Conservation (phyloP, 1,140 invertebrate species). For the Heliconius nattereri region DNA sequence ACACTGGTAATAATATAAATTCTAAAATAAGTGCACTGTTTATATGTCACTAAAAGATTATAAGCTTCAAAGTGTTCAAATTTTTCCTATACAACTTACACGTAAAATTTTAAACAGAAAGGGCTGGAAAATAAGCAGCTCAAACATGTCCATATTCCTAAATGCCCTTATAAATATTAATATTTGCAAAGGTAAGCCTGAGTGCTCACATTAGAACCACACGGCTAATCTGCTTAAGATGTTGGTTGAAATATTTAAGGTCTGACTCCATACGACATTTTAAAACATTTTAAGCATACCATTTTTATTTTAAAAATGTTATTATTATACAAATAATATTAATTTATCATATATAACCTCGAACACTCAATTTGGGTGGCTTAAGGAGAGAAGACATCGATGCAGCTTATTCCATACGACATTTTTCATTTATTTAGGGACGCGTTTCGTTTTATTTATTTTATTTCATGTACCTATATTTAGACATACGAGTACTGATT, state of each 20-base stretch:
- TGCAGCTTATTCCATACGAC: no score
- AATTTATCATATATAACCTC: background rate
- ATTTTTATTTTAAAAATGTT: background rate
- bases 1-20: background rate
- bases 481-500: no score
- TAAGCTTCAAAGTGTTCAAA: no score
- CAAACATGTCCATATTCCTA: conserved; percentile 18
- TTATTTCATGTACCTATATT: no score
- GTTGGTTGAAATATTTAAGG: conserved; percentile 36
- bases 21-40: background rate
- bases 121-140: conserved; percentile 6
- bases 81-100: background rate
- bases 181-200: conserved; percentile 41
- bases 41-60: no score
- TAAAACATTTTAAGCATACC: background rate
- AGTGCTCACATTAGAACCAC: conserved; percentile 43
- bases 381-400: no score
- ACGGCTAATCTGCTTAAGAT: conserved; percentile 42
- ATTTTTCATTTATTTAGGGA: no score
- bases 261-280: background rate
- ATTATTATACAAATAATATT: background rate
- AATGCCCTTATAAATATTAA: conserved; percentile 36
- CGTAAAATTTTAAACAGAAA: conserved; percentile 1
- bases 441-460: no score
- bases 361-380: no score